phyloP scores from a whole-genome alignment of 2,797 vertebrate genomes.

The Staurois parvus region DNA sequence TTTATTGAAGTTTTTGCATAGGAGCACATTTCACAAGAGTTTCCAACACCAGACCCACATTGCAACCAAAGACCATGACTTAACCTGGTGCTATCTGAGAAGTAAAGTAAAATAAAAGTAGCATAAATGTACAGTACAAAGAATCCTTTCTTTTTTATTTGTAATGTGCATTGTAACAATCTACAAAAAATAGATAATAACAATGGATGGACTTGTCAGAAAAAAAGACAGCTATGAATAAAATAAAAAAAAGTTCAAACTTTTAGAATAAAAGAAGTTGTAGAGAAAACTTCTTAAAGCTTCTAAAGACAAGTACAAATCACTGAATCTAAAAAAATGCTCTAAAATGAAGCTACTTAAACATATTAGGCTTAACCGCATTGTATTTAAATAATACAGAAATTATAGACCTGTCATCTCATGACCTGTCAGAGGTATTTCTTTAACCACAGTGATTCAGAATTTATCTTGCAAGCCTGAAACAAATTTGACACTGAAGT shows the following conservation, averaged over 20 bases:
- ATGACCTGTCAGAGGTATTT: conserved; percentile 67
- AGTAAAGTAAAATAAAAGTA: neutral
- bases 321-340: conserved; percentile 72
- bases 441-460: conserved; percentile 68
- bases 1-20: too few relatives aligned
- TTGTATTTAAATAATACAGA: conserved; percentile 74
- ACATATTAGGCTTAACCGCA: conserved; percentile 71
- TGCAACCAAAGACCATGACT: too few relatives aligned
- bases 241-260: conserved; percentile 26
- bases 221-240: conserved; percentile 20
- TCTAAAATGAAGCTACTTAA: conserved; percentile 70
- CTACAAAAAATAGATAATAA: conserved; percentile 44
- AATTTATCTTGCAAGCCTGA: conserved; percentile 65
- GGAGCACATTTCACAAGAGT: too few relatives aligned
- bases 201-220: conserved; percentile 44
- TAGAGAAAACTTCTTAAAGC: conserved; percentile 70
- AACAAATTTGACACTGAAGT: conserved; percentile 65
- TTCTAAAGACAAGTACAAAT: conserved; percentile 71
- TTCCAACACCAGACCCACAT: too few relatives aligned
- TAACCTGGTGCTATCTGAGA: too few relatives aligned
- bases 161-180: conserved; percentile 34
- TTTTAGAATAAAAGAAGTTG: conserved; percentile 54
- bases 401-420: conserved; percentile 73
- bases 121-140: neutral
- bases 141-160: conserved; percentile 21